Percentiles rank a stretch among this genome's conserved stretches.
Conservation (phyloP, 2,797 vertebrate genomes). For the Pteropus rufus region DNA sequence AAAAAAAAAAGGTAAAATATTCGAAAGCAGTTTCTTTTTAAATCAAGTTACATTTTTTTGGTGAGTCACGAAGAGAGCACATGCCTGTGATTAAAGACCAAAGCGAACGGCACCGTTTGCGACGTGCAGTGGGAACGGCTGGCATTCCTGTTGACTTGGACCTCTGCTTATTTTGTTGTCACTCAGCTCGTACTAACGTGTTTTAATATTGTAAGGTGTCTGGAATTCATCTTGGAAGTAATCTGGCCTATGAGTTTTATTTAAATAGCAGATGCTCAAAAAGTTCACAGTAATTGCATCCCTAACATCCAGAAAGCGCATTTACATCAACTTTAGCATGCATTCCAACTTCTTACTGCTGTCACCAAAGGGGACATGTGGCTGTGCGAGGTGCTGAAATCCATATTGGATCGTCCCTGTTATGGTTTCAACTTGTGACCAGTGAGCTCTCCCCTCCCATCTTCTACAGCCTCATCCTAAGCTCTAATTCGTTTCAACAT, state of each 20-base stretch:
- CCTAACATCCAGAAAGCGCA: not conserved
- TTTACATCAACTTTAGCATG: not conserved
- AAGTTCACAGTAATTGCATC: not conserved
- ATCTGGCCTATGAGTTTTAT: not conserved
- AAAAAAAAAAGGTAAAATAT: not conserved
- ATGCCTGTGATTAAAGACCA: constrained; percentile 21
- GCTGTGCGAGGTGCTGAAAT: not conserved
- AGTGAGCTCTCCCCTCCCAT: constrained; percentile 6
- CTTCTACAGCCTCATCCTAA: not conserved
- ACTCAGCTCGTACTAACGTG: not conserved
- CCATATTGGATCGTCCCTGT: not conserved
- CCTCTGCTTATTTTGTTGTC: not conserved
- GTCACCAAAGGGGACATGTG: not conserved
- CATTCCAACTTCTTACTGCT: not conserved
- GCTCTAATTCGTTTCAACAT: constrained; percentile 25
- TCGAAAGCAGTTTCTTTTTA: not conserved
- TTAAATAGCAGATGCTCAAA: not conserved
- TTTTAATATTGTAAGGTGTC: not conserved
- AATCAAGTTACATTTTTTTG: constrained; percentile 44
- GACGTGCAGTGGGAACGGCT: not conserved
- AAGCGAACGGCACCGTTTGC: not conserved
- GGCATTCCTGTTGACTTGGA: not conserved
- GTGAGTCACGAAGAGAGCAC: constrained; percentile 28
- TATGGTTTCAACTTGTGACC: not conserved
- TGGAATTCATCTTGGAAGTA: constrained; percentile 13